Base-by-base conservation (phyloP, 1,140 invertebrate genomes). In the Onthophagus taurus region DNA sequence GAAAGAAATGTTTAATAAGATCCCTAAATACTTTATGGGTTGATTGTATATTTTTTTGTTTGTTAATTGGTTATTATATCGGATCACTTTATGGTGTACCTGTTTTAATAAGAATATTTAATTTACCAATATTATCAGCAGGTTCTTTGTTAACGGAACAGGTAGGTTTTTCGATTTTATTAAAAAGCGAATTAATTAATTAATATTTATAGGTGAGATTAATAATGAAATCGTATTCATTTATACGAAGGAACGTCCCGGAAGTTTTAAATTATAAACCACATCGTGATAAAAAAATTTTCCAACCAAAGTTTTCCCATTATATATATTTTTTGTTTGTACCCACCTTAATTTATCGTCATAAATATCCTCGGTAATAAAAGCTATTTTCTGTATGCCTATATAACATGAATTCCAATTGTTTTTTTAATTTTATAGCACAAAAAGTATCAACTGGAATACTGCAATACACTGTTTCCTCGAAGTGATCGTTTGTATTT, bases 171-270 rank as follows among this genome's bases (percentile, higher is more conserved):
- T 17, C 13, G 19, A 16, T 11, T 2, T 29, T 12, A 29, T n/a
- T 29, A 9, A 2, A 29, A 29, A 2, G 2, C 11, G 13, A 29
- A 13, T 17, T 17, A 5, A 34, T 34, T 5, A 17, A 17, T 4
- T 23, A 12, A 21, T 3, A 21, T 19, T 59, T 72, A 39, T 58
- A 89, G 84, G 70, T 83, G 2, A 75, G 89, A 20, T 65, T 91
- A 19, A 58, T 85, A n/a, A 94, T 94, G 89, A 94, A 94, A 65
- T 76, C 76, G 35, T 78, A 91, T 60, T 78, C 88, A 1, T 89
- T 86, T 55, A 76, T 92, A 0, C 66, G 84, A 35, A 78, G 74
- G 33, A 85, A 81, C 52, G 69, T 70, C 0, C 65, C 75, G 1
- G 60, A 69, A 53, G 72, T 76, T 9, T 39, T 72, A 2, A 39